Evolutionary conservation across 2,888 invertebrate genomes (phyloP).

Genomic region (Geotrupes spiniger): DNA sequence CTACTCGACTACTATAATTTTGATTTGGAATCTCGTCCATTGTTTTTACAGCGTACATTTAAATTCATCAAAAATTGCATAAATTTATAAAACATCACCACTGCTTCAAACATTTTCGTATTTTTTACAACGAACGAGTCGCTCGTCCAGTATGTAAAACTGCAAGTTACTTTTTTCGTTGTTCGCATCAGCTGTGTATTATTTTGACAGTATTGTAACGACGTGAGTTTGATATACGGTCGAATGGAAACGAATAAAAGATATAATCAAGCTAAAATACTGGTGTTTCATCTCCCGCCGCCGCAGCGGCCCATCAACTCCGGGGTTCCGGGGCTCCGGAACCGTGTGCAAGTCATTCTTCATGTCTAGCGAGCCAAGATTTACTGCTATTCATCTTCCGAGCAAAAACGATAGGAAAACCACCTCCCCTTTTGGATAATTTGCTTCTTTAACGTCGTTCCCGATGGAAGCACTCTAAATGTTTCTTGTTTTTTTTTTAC

Average conservation of each 20-base stretch:
- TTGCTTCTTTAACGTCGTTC: slow-evolving; percentile 32
- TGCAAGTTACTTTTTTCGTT: no score
- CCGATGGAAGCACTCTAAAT: slow-evolving; percentile 31
- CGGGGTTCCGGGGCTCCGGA: neutral
- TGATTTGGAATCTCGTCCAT: no score
- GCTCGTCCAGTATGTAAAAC: no score
- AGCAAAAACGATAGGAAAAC: slow-evolving; percentile 37
- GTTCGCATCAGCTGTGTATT: neutral
- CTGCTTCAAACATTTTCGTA: no score
- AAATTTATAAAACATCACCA: no score
- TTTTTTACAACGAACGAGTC: no score
- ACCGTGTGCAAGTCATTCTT: slow-evolving; percentile 39
- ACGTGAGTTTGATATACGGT: slow-evolving; percentile 1
- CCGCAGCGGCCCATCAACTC: neutral
- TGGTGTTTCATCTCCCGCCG: slow-evolving; percentile 1
- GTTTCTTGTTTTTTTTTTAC: slow-evolving; percentile 29
- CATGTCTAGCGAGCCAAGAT: slow-evolving; percentile 44
- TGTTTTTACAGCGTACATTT: no score
- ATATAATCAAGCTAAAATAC: slow-evolving; percentile 6
- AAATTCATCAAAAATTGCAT: no score
- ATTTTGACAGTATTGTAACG: neutral
- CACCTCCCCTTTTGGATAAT: slow-evolving; percentile 35
- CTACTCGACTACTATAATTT: no score
- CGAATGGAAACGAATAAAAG: slow-evolving; percentile 3
- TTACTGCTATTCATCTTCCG: slow-evolving; percentile 44